Base-by-base conservation (phyloP, 2,797 vertebrate genomes). In the Spinus olivaceus region DNA sequence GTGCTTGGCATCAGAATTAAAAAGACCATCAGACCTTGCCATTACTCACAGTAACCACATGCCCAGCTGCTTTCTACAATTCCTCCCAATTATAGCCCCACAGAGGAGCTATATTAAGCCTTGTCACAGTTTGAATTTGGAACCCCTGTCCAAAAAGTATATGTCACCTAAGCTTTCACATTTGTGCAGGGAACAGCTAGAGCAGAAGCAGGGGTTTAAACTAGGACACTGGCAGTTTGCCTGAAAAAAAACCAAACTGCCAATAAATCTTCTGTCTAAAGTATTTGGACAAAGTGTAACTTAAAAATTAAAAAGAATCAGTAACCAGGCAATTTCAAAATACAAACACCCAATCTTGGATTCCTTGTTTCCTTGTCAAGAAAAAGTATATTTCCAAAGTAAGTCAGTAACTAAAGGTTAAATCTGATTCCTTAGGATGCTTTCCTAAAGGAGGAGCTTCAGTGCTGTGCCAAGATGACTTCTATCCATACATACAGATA, bases 321-420 rank as follows among this genome's bases (percentile, higher is more conserved):
- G 82, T 86, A 91, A 91, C 47, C 2, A 24, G 73, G 77, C 54
- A 94, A 82, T 92, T 93, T 92, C 85, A 91, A 92, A 95, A 93
- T 72, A 70, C 49, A 96, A 88, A 94, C 67, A 77, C 12, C 64
- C 27, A 47, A 27, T 66, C 66, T 79, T 69, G 51, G 53, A 84
- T 91, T 88, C 44, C 47, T 83, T 87, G 39, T 51, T 69, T 81
- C 60, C 84, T 61, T 73, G 32, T 66, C 65, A 83, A 65, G 49
- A 86, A 61, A 32, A 95, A 82, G 64, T 76, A 11, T 57, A 66
- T 83, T 92, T 92, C 57, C 79, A 9, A 70, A 77, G n/a, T 57
- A 82, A 27, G 24, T 78, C 41, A 39, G 61, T 63, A 81, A 73
- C 65, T 86, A 66, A 94, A 90, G 56, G 80, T 81, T 57, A 49